Evolutionary conservation across 2,113 vertebrate species (phyloP).

Genomic region (Tonatia bakeri): DNA sequence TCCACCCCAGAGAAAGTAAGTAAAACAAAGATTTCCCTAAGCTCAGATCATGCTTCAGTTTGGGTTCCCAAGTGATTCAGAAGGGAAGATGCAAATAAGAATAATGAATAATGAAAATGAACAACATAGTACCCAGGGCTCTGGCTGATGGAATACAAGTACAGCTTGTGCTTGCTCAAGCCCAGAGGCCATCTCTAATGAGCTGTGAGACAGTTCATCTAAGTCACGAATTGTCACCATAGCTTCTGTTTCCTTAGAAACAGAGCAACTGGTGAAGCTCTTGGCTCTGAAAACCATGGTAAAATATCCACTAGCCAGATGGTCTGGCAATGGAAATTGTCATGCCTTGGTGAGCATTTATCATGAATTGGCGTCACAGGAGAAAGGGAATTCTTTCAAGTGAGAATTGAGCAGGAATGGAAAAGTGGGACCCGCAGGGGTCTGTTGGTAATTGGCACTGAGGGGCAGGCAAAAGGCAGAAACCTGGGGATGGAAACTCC

Average conservation of each 20-base stretch:
- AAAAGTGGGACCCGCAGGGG: constrained; percentile 22
- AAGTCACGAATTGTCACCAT: constrained; percentile 61
- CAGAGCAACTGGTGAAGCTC: constrained; percentile 52
- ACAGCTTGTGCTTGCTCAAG: constrained; percentile 44
- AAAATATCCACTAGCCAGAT: constrained; percentile 73
- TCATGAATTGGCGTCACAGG: constrained; percentile 62
- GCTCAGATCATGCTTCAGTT: not conserved
- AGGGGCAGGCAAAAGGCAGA: constrained; percentile 40
- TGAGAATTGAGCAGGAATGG: not conserved
- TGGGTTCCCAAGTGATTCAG: not conserved
- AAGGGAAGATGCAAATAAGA: not conserved
- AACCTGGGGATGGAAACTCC: not conserved
- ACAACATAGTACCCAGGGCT: not conserved
- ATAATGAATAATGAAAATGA: constrained; percentile 21
- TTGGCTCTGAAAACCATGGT: constrained; percentile 60
- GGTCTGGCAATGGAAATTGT: constrained; percentile 70
- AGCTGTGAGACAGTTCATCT: constrained; percentile 58
- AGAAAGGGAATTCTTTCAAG: constrained; percentile 59
- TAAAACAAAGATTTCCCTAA: not conserved
- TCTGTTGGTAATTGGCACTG: constrained; percentile 10
- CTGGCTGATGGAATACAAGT: not conserved
- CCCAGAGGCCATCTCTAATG: constrained; percentile 21
- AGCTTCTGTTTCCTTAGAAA: constrained; percentile 71
- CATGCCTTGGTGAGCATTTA: constrained; percentile 73
- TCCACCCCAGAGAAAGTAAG: not conserved